Evolutionary conservation across 2,113 vertebrate genomes (phyloP).

Genomic region (Numida meleagris): DNA sequence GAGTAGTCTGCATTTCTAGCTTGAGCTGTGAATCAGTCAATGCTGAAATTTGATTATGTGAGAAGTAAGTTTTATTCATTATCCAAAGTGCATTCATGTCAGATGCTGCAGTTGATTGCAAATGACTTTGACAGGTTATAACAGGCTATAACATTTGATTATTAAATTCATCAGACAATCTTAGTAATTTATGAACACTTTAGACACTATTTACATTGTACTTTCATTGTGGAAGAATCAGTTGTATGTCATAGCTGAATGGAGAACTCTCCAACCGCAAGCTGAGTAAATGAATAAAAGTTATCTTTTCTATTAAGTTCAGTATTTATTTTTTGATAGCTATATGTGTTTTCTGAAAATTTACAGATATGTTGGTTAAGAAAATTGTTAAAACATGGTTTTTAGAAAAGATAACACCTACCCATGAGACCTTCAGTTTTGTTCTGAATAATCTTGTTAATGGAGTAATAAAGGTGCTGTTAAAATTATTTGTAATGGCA

Average conservation of each 20-base stretch:
- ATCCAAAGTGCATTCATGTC: neutral
- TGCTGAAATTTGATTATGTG: neutral
- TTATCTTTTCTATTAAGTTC: conserved; percentile 3
- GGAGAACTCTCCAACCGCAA: conserved; percentile 17
- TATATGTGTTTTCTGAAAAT: neutral
- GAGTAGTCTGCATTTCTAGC: neutral
- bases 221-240: conserved; percentile 9
- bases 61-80: neutral
- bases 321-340: neutral
- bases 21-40: neutral
- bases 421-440: neutral
- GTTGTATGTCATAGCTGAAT: conserved; percentile 21
- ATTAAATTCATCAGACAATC: conserved; percentile 21
- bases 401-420: neutral
- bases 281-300: conserved; percentile 28
- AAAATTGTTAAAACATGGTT: neutral
- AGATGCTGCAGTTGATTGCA: neutral
- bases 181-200: conserved; percentile 49
- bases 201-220: conserved; percentile 15
- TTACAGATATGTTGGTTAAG: neutral
- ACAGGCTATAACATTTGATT: conserved; percentile 7
- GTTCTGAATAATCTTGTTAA: neutral
- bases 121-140: neutral
- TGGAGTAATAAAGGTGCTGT: neutral
- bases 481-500: neutral